Conservation (phyloP, 2,888 invertebrate species). For the Trileptium ribeirensis region DNA sequence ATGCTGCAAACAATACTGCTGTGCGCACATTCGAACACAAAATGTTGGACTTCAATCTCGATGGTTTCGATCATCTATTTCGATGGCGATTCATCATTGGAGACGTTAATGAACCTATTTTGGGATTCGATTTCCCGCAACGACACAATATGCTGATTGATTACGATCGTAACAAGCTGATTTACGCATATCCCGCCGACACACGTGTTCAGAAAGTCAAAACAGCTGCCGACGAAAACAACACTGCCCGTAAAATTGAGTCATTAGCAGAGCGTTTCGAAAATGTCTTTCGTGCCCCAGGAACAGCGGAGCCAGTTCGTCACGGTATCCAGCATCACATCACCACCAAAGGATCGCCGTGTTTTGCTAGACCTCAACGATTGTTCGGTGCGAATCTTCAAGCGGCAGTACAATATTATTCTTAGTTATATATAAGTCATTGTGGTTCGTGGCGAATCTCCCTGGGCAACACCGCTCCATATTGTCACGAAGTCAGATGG, state of each 20-base stretch:
- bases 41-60: background rate
- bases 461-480: slow-evolving; percentile 16
- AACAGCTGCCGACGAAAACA: background rate
- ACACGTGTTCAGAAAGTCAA: background rate
- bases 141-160: background rate
- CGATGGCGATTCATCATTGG: background rate
- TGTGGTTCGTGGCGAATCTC: background rate
- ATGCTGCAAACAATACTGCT: background rate
- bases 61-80: background rate
- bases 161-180: background rate
- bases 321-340: slow-evolving; percentile 15
- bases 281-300: background rate
- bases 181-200: background rate
- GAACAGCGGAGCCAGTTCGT: background rate
- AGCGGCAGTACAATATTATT: background rate
- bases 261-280: background rate
- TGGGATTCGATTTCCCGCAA: slow-evolving; percentile 8
- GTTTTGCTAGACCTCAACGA: slow-evolving; percentile 3
- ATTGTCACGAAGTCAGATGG: background rate
- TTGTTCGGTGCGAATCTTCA: slow-evolving; percentile 4
- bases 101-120: slow-evolving; percentile 1
- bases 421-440: background rate
- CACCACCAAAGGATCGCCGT: background rate
- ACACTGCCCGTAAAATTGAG: background rate
- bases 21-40: background rate